Percentiles rank a stretch among this genome's conserved stretches.
Conservation (phyloP, 2,113 vertebrate genomes). For the Myotis brandtii region DNA sequence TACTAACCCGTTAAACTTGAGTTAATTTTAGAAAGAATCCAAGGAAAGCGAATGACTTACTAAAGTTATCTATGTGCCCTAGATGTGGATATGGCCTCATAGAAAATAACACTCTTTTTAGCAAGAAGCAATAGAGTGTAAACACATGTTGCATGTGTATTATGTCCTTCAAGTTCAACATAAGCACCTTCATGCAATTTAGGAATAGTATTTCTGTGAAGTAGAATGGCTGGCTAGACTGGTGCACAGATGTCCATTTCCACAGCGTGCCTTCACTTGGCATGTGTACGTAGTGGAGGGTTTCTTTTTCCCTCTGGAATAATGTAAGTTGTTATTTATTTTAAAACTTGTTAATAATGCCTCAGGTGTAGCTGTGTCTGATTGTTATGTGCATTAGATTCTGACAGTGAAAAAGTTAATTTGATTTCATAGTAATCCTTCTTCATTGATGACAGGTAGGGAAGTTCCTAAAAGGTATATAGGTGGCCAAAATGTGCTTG, state of each 20-base stretch:
- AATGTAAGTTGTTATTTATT: background rate
- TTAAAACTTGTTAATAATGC: conserved; percentile 23
- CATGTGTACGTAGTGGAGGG: background rate
- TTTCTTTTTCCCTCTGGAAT: background rate
- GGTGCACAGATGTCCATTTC: background rate
- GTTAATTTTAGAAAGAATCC: conserved; percentile 40
- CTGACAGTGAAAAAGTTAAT: background rate
- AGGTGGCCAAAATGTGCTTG: background rate
- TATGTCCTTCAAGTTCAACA: background rate
- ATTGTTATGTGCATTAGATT: background rate
- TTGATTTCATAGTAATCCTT: background rate
- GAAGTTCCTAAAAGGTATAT: background rate
- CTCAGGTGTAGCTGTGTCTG: background rate
- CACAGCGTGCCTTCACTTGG: background rate
- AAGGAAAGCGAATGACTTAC: background rate
- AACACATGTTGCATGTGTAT: background rate
- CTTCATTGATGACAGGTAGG: background rate
- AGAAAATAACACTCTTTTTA: conserved; percentile 38
- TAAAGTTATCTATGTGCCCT: background rate
- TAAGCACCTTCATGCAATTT: background rate
- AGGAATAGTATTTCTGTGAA: conserved; percentile 2
- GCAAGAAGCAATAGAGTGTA: background rate
- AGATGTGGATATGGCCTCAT: background rate
- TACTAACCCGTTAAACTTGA: background rate
- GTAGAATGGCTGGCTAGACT: background rate